Base-by-base conservation (phyloP, 2,797 vertebrate genomes). In the Sebastes hubbsi region DNA sequence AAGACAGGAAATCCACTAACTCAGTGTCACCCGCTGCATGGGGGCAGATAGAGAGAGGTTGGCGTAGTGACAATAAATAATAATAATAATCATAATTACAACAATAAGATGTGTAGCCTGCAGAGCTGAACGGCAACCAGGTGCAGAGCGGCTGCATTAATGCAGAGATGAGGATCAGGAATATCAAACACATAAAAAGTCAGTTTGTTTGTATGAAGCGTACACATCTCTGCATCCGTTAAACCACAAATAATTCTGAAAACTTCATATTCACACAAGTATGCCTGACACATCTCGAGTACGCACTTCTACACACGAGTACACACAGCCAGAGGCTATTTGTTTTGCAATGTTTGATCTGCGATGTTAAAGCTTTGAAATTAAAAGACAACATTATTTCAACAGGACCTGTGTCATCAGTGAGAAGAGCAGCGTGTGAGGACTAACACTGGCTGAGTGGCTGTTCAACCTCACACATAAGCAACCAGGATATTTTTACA, bases 281-380 rank as follows among this genome's bases (percentile, higher is more conserved):
- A 20, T 65, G n/a, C 56, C 20, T 62, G 56, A 73, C 55, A 25
- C 73, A 70, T 67, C 42, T 72, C 24, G 71, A 60, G 52, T 12
- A 22, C n/a, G 38, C 55, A 64, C 54, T 69, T 72, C 30, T 3
- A 42, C 36, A 52, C 38, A 59, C 30, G 36, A 38, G 34, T 30
- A 62, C 62, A 72, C 59, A 80, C 34, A 75, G 80, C 86, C 71
- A 55, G 79, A 16, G 61, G 87, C 69, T 29, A 72, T 89, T 89
- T 89, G 82, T 81, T 90, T 89, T 77, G 82, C 75, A 58, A 13
- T 91, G 82, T 92, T 90, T 89, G 79, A 86, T 82, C 74, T 80
- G 78, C 42, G 73, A 55, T 82, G 85, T 74, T 80, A 32, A 82
- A 78, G 56, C 82, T 85, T 84, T 85, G 66, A 86, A 89, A 90